A percentile compares a stretch with the other conserved stretches of the same genome.
phyloP scores from a whole-genome alignment of 2,888 invertebrate species.

The Tridacna gigas region DNA sequence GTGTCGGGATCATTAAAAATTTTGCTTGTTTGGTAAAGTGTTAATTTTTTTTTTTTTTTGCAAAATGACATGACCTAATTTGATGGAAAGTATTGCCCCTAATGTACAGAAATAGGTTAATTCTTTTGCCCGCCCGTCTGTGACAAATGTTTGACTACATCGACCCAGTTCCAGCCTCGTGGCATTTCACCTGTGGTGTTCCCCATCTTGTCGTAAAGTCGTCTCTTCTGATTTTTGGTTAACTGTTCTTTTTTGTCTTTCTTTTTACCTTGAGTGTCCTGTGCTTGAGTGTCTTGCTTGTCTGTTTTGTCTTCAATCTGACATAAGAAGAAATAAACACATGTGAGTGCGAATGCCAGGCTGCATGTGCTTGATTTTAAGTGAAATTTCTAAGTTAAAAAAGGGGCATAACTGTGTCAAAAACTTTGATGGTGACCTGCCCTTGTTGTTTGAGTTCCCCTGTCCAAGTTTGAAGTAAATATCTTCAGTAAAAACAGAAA shows the following conservation, averaged over 20 bases:
- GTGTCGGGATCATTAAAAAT: no score
- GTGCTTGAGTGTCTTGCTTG: constrained; percentile 2
- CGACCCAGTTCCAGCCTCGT: constrained; percentile 97
- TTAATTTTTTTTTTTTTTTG: no score
- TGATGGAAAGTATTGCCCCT: no score
- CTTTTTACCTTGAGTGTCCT: constrained; percentile 60
- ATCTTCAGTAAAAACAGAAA: no score
- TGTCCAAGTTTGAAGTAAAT: not conserved
- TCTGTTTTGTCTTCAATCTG: constrained; percentile 21
- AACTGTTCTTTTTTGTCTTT: constrained; percentile 89
- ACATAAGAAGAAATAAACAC: not conserved
- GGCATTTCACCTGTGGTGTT: constrained; percentile 91
- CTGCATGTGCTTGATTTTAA: no score
- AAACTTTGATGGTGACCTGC: not conserved
- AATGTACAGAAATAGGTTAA: not conserved
- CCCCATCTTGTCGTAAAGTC: constrained; percentile 94
- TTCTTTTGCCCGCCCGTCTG: constrained; percentile 86
- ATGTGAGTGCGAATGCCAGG: no score
- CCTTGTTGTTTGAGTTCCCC: no score
- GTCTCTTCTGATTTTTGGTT: constrained; percentile 95
- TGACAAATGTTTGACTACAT: constrained; percentile 97
- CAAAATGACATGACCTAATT: no score
- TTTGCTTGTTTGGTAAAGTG: no score
- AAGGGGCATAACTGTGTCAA: not conserved
- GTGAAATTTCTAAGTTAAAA: no score